Evolutionary conservation across 2,888 invertebrate genomes (phyloP), one percentile per base, ranked within the genome.

Genomic region (Himalopsyche japonica): DNA sequence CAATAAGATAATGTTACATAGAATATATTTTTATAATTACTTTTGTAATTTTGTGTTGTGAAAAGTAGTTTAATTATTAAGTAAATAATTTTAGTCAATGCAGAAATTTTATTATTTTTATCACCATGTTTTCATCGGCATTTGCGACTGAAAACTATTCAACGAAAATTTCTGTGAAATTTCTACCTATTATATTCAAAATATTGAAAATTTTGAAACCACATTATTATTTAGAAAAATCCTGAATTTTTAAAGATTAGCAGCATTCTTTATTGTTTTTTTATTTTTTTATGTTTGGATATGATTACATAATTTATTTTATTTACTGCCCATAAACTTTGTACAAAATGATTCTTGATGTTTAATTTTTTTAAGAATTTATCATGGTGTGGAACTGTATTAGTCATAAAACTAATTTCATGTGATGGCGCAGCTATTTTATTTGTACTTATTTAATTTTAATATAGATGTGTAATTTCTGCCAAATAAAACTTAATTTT

Each of bases 131-230:
- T 70, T 70, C 30, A 27, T 70, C 12, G 70, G 70, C 79, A 27
- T 48, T 79, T 30, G 70, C 15, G 48, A 32, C 79, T 79, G 79
- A 79, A 64, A 80, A 47, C 70, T 70, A 30, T 70, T 70, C 70
- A 79, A 30, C 37, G 80, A 82, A 84, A 84, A 80, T 84, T 84
- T 84, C 84, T 84, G 82, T 84, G 84, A 84, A 84, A 84, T 84
- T 84, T 84, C 82, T 82, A 80, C 79, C 81, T 76, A 82, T 84
- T 12, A 79, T 79, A 24, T 79, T 43, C 43, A 43, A 47, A n/a
- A 27, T 79, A 20, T 43, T n/a, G 24, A 47, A 27, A 7, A 80
- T 80, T 49, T 80, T 80, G 57, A 76, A 32, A 80, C 70, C 64
- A 49, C 70, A 32, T 79, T 47, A 57, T 24, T 77, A 27, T 48